These are phyloP conservation scores for Lytechinus variegatus DNA, from an alignment of 35 echinoderm and acorn worm genomes.

Conservation along the genomic window DNA sequence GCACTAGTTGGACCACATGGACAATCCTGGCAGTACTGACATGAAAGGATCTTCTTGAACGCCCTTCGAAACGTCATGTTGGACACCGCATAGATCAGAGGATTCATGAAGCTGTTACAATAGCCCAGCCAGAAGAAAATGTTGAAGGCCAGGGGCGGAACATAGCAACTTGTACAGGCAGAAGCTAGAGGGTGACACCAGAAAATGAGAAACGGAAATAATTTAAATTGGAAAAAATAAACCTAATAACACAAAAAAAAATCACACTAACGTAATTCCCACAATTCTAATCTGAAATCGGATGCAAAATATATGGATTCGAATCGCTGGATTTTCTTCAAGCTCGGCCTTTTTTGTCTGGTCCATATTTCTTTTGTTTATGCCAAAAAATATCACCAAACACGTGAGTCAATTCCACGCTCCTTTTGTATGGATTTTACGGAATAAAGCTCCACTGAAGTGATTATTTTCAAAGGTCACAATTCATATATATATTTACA, in stretches of 20 bases:
- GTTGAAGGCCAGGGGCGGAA: conserved; percentile 58
- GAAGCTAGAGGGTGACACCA: neutral
- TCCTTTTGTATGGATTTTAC: too few relatives aligned
- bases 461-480: too few relatives aligned
- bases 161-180: conserved; percentile 54
- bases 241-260: neutral
- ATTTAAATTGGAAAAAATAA: neutral
- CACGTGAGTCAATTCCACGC: too few relatives aligned
- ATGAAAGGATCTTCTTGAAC: conserved; percentile 77
- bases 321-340: too few relatives aligned
- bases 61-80: conserved; percentile 80
- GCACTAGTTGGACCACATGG: neutral
- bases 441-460: too few relatives aligned
- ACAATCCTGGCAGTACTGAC: conserved; percentile 71
- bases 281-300: neutral
- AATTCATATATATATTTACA: too few relatives aligned
- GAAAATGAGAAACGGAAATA: neutral
- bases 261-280: neutral
- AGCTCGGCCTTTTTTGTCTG: too few relatives aligned
- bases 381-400: too few relatives aligned
- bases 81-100: conserved; percentile 85
- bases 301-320: neutral
- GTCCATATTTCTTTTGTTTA: too few relatives aligned
- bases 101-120: conserved; percentile 81
- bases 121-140: conserved; percentile 94